Evolutionary conservation across 1,140 invertebrate genomes (phyloP).

Genomic region (Yoshiicerus persimilis): DNA sequence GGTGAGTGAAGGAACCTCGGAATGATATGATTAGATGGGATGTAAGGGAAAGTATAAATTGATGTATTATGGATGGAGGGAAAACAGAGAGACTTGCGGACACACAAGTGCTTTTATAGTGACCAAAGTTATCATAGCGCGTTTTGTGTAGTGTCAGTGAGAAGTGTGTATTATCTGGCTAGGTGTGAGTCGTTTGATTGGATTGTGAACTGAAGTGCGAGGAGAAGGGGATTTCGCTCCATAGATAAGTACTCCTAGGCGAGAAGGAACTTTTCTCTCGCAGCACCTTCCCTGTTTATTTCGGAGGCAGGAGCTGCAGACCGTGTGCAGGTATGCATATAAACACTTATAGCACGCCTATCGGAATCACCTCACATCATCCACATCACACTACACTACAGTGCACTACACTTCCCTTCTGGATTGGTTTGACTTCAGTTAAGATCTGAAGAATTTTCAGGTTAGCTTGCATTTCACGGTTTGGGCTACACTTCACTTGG

Average conservation of each 20-base stretch:
- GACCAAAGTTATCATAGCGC: neutral
- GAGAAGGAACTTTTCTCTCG: neutral
- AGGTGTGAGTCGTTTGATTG: neutral
- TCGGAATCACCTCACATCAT: neutral
- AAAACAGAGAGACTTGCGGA: neutral
- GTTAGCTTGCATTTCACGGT: neutral
- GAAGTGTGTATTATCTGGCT: neutral
- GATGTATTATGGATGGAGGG: neutral
- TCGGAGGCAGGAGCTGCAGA: neutral
- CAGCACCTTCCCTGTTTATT: neutral
- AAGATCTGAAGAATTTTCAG: neutral
- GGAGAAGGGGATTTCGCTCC: neutral
- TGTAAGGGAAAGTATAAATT: too few species aligned
- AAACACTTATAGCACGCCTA: neutral
- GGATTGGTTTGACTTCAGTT: neutral
- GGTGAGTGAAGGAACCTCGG: too few species aligned
- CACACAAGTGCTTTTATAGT: neutral
- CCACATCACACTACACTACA: neutral
- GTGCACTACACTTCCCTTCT: neutral
- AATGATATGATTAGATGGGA: too few species aligned
- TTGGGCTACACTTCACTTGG: neutral
- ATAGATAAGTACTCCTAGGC: neutral
- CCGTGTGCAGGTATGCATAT: neutral
- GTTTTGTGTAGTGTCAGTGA: neutral
- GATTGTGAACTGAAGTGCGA: slow-evolving; percentile 1